Base-by-base conservation (phyloP, 1,140 invertebrate genomes). In the Tigriopus japonicus region DNA sequence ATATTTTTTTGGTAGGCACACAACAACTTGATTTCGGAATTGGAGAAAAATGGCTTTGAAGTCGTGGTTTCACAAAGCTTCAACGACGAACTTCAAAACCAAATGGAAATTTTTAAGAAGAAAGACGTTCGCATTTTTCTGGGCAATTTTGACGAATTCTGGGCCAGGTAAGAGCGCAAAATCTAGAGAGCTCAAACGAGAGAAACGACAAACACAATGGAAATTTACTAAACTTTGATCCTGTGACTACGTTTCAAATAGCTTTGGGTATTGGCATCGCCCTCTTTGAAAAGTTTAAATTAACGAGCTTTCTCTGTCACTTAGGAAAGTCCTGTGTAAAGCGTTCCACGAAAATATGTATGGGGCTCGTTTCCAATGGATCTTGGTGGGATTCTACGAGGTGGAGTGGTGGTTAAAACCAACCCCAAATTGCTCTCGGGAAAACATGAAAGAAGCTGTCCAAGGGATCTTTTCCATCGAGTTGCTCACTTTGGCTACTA, bases 81-180 rank as follows among this genome's bases (percentile, higher is more conserved):
- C 66, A 87, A 88, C 0, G 88, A 86, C 41, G 92, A 97, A 73
- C 83, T 93, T 6, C 80, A 77, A 17, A 78, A 81, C 15, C 86
- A 89, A 6, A 77, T 90, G 19, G 78, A 80, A 14, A 90, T 89
- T 71, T 77, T 97, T 0, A 87, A 89, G 65, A 84, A 86, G 63
- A 90, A 92, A 68, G 93, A 97, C 69, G 86, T 93, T 6, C 78
- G 94, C 53, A 93, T 98, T 51, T 94, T 98, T 65, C 74, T 96
- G 62, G 92, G 91, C 7, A 97, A 97, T 73, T 96, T 98, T 71
- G 88, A 94, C 72, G 88, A 95, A 70, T 80, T 81, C 35, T 93
- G 91, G 86, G 93, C 93, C 0, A 76, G 88, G 54, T 79, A 61
- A 55, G 42, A n/a, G n/a, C n/a, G 14, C 21, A 3, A 2, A 21